Conservation (phyloP, 2,797 vertebrate species). For the Muscicapa comitata region DNA sequence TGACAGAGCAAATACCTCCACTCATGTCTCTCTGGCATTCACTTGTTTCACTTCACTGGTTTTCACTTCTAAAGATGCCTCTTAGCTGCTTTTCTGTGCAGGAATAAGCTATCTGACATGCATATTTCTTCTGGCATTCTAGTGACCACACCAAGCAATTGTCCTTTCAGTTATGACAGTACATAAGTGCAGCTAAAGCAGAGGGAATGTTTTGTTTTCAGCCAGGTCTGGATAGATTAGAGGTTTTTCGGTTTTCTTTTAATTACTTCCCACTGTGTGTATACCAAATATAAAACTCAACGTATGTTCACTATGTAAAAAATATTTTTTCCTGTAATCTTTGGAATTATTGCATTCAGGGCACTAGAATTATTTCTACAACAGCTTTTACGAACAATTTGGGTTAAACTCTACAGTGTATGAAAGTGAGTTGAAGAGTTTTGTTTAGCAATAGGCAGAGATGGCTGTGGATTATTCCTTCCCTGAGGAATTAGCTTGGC, state of each 20-base stretch:
- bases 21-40: background rate
- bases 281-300: background rate
- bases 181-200: background rate
- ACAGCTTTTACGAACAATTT: background rate
- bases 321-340: background rate
- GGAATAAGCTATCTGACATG: background rate
- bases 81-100: background rate
- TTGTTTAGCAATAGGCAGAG: background rate
- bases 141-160: background rate
- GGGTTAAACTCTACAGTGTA: background rate
- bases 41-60: background rate
- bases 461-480: background rate
- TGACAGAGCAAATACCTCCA: background rate
- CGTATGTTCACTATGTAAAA: background rate
- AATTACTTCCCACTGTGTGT: background rate
- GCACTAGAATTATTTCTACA: background rate
- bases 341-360: background rate
- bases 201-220: background rate
- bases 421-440: background rate
- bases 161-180: background rate
- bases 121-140: background rate
- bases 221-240: background rate
- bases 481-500: background rate
- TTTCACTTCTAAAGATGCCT: background rate
- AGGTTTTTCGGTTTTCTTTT: background rate